Conservation (phyloP, 2,113 vertebrate species). For the Hemiprocne comata region DNA sequence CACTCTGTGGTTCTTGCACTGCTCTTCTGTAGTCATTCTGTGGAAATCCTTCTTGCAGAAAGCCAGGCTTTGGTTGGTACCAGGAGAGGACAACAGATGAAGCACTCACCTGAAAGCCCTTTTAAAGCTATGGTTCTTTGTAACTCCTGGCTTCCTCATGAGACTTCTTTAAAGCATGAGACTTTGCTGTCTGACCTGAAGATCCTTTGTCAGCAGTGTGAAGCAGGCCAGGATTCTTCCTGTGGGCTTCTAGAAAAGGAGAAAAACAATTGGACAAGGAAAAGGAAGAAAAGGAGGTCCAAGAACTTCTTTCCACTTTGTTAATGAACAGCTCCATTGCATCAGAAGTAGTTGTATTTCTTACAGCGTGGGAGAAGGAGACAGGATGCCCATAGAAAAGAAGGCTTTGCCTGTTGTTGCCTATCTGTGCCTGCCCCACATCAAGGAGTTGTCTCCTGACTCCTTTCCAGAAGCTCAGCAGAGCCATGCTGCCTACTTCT, state of each 20-base stretch:
- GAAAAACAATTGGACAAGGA: background rate
- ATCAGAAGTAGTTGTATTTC: background rate
- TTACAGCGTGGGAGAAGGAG: background rate
- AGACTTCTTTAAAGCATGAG: background rate
- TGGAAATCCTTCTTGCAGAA: background rate
- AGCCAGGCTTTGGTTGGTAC: background rate
- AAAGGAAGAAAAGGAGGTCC: background rate
- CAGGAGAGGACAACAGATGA: background rate
- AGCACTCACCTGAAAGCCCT: background rate
- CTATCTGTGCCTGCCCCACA: background rate
- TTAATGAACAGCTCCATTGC: background rate
- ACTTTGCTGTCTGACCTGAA: background rate
- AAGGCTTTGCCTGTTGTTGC: background rate
- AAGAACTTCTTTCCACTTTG: background rate
- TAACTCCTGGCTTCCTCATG: accelerated
- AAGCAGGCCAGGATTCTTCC: background rate
- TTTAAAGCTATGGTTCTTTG: background rate
- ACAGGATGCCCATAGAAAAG: accelerated
- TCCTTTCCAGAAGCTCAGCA: background rate
- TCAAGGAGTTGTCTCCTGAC: background rate
- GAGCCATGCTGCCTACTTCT: background rate
- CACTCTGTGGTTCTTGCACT: background rate
- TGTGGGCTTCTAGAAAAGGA: background rate
- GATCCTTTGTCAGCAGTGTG: background rate
- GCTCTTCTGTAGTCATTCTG: background rate